These are phyloP conservation scores for Quiscalus mexicanus DNA, from an alignment of 2,113 vertebrate genomes.

Conservation along the genomic window DNA sequence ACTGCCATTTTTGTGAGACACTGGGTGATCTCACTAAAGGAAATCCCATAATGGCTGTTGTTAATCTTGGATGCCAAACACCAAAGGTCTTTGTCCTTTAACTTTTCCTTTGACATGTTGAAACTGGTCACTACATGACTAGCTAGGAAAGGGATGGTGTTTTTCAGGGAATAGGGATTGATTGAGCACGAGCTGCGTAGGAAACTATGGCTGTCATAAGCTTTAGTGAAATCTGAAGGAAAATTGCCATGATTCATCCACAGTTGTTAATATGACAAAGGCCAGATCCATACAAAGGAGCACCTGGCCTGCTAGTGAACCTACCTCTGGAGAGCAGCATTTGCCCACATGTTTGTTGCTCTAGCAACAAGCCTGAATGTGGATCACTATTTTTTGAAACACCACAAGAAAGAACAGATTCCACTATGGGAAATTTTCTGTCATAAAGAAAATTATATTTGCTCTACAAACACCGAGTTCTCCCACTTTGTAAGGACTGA, in stretches of 20 bases:
- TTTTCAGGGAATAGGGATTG: background rate
- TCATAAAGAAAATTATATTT: conserved; percentile 56
- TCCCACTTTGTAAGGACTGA: conserved; percentile 46
- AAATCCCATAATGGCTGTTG: background rate
- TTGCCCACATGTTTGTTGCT: conserved; percentile 26
- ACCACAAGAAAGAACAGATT: background rate
- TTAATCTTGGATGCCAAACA: background rate
- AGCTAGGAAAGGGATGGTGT: background rate
- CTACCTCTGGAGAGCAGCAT: background rate
- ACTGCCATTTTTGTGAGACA: background rate
- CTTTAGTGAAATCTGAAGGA: conserved; percentile 17
- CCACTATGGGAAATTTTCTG: conserved; percentile 52
- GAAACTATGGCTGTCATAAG: background rate
- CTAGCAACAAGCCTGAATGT: conserved; percentile 16
- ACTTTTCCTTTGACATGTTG: background rate
- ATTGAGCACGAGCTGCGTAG: background rate
- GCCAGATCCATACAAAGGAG: conserved; percentile 16
- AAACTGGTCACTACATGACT: background rate
- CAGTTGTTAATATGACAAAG: conserved; percentile 28
- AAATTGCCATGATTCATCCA: conserved; percentile 42
- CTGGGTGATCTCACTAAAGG: background rate
- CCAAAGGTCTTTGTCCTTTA: background rate
- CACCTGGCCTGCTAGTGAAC: conserved; percentile 24
- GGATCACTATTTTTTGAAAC: background rate
- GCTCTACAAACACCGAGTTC: conserved; percentile 36